Percentiles rank a stretch among this genome's conserved stretches.
Conservation (phyloP, 2,888 invertebrate species). For the Tolmerus cingulatus region DNA sequence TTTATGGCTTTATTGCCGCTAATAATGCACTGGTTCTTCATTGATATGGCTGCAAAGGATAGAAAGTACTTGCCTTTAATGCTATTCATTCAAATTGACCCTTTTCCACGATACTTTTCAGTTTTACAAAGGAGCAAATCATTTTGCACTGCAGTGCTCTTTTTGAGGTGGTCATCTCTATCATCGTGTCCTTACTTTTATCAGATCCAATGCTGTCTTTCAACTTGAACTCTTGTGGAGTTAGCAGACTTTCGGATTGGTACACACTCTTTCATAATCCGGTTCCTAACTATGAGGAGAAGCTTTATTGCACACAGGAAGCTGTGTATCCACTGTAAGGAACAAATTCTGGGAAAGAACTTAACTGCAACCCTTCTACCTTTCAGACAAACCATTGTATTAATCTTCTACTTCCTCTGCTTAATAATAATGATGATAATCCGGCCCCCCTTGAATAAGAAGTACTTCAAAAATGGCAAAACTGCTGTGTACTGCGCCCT, state of each 20-base stretch:
- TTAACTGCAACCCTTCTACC: background rate
- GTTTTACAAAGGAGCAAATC: conserved; percentile 78
- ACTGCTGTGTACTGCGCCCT: conserved; percentile 91
- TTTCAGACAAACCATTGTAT: conserved; percentile 84
- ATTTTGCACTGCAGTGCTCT: conserved; percentile 83
- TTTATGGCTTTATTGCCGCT: conserved; percentile 92
- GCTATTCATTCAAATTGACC: conserved; percentile 2
- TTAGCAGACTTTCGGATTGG: conserved; percentile 90
- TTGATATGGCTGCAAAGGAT: conserved; percentile 81
- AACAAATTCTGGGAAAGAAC: background rate
- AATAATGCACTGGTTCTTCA: conserved; percentile 91
- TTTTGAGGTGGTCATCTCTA: conserved; percentile 80
- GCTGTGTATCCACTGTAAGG: conserved; percentile 95
- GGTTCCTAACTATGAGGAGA: conserved; percentile 86
- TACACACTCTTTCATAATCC: conserved; percentile 96
- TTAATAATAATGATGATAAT: conserved; percentile 80
- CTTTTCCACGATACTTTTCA: conserved; percentile 55
- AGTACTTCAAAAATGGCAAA: conserved; percentile 74
- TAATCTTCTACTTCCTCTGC: conserved; percentile 87
- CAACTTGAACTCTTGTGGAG: conserved; percentile 78
- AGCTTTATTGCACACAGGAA: conserved; percentile 94
- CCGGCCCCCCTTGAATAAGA: conserved; percentile 77
- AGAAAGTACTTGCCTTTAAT: conserved; percentile 67
- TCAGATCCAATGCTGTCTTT: conserved; percentile 84
- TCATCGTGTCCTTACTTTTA: conserved; percentile 78